Evolutionary conservation across 2,797 vertebrate genomes (phyloP), one percentile per base, ranked within the genome.

Genomic region (Tenualosa ilisha): DNA sequence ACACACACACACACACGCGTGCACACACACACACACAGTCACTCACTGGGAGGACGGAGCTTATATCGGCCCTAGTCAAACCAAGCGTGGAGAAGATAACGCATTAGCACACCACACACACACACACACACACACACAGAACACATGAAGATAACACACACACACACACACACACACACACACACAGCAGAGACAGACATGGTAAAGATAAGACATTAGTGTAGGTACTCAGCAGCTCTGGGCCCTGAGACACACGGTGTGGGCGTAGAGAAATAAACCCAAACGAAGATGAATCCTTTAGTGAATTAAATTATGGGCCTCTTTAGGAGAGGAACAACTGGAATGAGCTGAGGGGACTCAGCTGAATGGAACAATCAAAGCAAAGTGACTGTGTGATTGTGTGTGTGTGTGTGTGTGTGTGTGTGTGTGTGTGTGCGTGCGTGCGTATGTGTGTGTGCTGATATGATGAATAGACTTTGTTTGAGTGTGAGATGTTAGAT

Each of bases 351-450:
- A 53, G 51, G 11, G 51, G 51, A 53, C 3, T 53, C 51, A 53
- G 51, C 51, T 53, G 11, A 53, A 53, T 53, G 51, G 51, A 53
- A 53, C 51, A 56, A 56, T 20, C 54, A 24, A 8, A 65, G 61
- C n/a, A 9, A 31, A 20, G 6, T 26, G 63, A 65, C n/a, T 9
- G n/a, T 12, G 63, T 26, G 63, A 12, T 24, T 65, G 63, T 26
- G 63, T 26, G 63, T 65, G 24, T 68, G n/a, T 68, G 63, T 68
- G 63, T 31, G 24, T 68, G 24, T 68, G 63, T 37, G 63, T 68
- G 63, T 68, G n/a, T 68, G n/a, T 68, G 63, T 68, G 63, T 31
- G 24, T 68, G 24, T 68, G 63, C 31, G 63, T 68, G 63, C 31
- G 63, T 68, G 63, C 24, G 61, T 68, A 24, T 68, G 63, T 68